A percentile compares a stretch with the other conserved stretches of the same genome.
Conservation (phyloP, 2,888 invertebrate genomes). For the Allolobophora icterica region DNA sequence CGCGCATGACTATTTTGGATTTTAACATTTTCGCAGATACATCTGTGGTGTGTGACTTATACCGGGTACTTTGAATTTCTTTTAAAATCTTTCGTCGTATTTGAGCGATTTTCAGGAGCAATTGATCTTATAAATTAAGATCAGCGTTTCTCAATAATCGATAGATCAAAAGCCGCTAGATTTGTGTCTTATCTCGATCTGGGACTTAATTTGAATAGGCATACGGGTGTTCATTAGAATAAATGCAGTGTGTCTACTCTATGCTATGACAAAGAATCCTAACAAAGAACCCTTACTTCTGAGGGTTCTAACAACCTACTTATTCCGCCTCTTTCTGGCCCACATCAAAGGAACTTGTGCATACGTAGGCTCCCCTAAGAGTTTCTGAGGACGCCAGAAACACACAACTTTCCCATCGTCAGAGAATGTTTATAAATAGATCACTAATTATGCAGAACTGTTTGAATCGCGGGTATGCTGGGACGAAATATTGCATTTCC, state of each 20-base stretch:
- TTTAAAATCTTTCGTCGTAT: background rate
- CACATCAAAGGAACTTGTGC: background rate
- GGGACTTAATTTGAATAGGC: background rate
- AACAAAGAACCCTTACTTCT: constrained; percentile 1
- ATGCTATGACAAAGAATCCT: background rate
- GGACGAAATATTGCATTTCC: background rate
- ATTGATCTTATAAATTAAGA: background rate
- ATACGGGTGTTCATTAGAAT: background rate
- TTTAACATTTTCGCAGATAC: too few relatives aligned
- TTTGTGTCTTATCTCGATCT: background rate
- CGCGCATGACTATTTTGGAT: too few relatives aligned
- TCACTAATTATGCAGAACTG: background rate
- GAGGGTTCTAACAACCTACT: background rate
- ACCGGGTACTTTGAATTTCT: too few relatives aligned
- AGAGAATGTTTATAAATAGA: background rate
- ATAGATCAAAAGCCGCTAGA: background rate
- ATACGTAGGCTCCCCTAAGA: too few relatives aligned
- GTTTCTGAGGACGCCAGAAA: background rate
- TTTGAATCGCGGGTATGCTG: background rate
- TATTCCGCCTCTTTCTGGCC: background rate
- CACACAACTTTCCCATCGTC: background rate
- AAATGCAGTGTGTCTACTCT: background rate
- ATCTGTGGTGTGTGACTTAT: too few relatives aligned
- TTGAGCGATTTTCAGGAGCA: background rate
- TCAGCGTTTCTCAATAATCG: background rate